phyloP scores from a whole-genome alignment of 2,797 vertebrate species.

The Meda fulgida region DNA sequence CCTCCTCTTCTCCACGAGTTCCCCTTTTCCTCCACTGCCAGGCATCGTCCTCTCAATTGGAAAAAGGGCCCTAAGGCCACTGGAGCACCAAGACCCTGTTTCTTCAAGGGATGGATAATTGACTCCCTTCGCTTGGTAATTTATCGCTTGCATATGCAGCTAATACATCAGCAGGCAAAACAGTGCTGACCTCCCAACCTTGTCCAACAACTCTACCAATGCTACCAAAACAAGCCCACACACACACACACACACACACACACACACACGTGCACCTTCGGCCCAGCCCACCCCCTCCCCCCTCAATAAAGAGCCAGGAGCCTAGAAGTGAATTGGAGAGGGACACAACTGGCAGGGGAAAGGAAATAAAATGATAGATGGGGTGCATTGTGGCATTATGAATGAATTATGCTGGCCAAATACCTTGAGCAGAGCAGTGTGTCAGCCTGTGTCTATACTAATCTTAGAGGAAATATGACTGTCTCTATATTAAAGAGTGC shows the following conservation, averaged over 20 bases:
- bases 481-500: constrained; percentile 85
- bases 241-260: constrained; percentile 41
- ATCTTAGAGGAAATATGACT: constrained; percentile 95
- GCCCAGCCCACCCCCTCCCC: constrained; percentile 14
- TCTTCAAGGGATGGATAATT: constrained; percentile 94
- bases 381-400: constrained; percentile 89
- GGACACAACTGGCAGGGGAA: constrained; percentile 67
- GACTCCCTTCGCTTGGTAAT: constrained; percentile 99
- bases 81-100: constrained; percentile 76
- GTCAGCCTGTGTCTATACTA: constrained; percentile 90
- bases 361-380: constrained; percentile 89
- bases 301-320: constrained; percentile 71
- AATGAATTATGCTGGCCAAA: constrained; percentile 98
- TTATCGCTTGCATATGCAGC: constrained; percentile 89
- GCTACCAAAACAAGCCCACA: constrained; percentile 39
- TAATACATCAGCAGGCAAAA: constrained; percentile 93
- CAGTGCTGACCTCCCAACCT: constrained; percentile 75
- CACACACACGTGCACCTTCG: constrained; percentile 21
- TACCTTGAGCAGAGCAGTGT: constrained; percentile 93
- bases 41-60: constrained; percentile 93
- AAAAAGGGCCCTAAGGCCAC: constrained; percentile 87
- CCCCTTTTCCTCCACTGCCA: constrained; percentile 72
- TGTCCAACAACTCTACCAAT: constrained; percentile 58
- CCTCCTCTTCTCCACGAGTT: constrained; percentile 35
- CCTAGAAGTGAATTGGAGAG: constrained; percentile 68